Conservation (phyloP, 2,797 vertebrate species). For the Pangasius djambal region DNA sequence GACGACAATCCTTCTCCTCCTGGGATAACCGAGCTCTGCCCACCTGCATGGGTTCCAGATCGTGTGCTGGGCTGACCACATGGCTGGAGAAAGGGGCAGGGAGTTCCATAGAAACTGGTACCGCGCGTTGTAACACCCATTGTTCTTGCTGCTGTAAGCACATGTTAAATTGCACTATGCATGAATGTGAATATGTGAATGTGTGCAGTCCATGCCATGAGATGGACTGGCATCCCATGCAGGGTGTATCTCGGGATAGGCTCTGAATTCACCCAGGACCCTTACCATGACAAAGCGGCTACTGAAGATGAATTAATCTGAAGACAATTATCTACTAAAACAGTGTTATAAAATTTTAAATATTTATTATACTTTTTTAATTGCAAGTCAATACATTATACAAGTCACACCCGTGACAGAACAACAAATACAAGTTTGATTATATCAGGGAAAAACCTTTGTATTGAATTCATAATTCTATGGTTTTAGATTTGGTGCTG, state of each 20-base stretch:
- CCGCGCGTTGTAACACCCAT: too few relatives aligned
- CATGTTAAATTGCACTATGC: neutral
- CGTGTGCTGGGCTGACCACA: too few relatives aligned
- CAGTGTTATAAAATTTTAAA: neutral
- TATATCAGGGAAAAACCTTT: neutral
- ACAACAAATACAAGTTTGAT: neutral
- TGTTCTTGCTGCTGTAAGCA: too few relatives aligned
- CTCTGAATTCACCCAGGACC: neutral
- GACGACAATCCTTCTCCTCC: too few relatives aligned
- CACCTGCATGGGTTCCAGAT: too few relatives aligned
- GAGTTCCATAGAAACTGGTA: too few relatives aligned
- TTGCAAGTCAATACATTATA: neutral
- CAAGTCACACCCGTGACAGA: neutral
- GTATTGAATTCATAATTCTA: neutral
- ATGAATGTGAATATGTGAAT: neutral
- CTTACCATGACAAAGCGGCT: neutral
- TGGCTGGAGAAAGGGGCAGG: too few relatives aligned
- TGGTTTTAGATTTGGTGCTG: neutral
- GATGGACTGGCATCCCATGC: neutral
- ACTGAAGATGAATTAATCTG: neutral
- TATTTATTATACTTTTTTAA: neutral
- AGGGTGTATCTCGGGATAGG: neutral
- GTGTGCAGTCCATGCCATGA: neutral
- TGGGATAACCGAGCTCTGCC: too few relatives aligned
- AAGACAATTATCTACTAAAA: neutral